phyloP scores from a whole-genome alignment of 2,888 invertebrate species.

The Glaucopsyche alexis region DNA sequence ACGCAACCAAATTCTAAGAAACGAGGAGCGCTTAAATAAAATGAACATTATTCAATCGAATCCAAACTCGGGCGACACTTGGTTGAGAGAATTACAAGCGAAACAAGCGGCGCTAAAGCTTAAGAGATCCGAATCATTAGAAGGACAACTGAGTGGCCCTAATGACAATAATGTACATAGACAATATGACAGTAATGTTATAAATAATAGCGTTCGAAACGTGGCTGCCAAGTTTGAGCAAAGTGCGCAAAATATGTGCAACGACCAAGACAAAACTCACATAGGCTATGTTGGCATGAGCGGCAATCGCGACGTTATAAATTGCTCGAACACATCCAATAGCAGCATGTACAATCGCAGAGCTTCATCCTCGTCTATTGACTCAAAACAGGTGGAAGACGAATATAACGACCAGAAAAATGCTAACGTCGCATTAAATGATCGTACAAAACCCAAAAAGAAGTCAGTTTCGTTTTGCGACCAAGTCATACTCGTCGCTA shows the following conservation, averaged over 20 bases:
- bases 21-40: conserved; percentile 59
- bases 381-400: conserved; percentile 67
- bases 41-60: conserved; percentile 55
- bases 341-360: conserved; percentile 60
- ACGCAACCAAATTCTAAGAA: conserved; percentile 80
- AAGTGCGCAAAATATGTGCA: conserved; percentile 49
- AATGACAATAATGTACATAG: conserved; percentile 48
- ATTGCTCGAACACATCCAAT: conserved; percentile 67
- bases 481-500: conserved; percentile 94
- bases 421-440: conserved; percentile 61
- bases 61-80: conserved; percentile 77
- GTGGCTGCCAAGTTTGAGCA: conserved; percentile 90
- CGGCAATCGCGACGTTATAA: conserved; percentile 70
- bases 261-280: conserved; percentile 63
- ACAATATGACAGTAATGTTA: conserved; percentile 43
- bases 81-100: conserved; percentile 89
- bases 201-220: conserved; percentile 83
- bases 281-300: conserved; percentile 68
- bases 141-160: conserved; percentile 60
- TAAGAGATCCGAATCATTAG: conserved; percentile 63
- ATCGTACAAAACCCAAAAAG: conserved; percentile 86
- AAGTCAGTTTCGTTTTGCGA: conserved; percentile 97
- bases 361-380: conserved; percentile 67
- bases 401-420: conserved; percentile 62
- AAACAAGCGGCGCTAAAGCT: conserved; percentile 83